Percentiles rank a stretch among this genome's conserved stretches.
Evolutionary conservation across 2,888 invertebrate genomes (phyloP).

Genomic region (Subacronicta megacephala): DNA sequence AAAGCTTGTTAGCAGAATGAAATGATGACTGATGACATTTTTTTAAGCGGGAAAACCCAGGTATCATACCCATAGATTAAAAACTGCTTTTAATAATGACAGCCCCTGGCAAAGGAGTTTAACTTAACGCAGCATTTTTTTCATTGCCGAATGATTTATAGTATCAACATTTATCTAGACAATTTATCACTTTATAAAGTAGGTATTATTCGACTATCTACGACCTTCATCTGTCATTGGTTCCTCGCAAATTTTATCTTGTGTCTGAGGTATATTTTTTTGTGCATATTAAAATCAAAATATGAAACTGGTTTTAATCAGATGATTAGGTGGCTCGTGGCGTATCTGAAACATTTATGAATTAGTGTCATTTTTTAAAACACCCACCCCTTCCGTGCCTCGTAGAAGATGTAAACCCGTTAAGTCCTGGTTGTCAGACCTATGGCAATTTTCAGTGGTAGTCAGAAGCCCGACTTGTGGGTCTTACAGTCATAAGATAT

Average conservation of each 20-base stretch:
- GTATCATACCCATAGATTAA: slow-evolving; percentile 4
- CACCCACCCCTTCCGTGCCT: too few species aligned
- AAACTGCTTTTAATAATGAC: slow-evolving; percentile 21
- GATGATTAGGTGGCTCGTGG: too few species aligned
- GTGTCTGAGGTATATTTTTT: neutral
- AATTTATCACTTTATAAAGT: slow-evolving; percentile 44
- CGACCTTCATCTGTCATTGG: slow-evolving; percentile 53
- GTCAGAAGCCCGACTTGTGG: too few species aligned
- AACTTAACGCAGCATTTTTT: slow-evolving; percentile 23
- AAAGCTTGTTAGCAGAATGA: too few species aligned
- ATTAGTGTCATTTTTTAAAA: too few species aligned
- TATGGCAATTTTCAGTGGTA: too few species aligned
- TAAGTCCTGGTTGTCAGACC: too few species aligned
- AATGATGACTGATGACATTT: neutral
- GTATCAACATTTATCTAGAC: slow-evolving; percentile 46
- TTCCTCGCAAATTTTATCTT: slow-evolving; percentile 35
- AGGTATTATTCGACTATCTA: slow-evolving; percentile 35
- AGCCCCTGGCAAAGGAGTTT: slow-evolving; percentile 20
- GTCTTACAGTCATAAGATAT: too few species aligned
- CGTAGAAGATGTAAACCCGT: too few species aligned
- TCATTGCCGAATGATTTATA: slow-evolving; percentile 48
- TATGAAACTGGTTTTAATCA: too few species aligned
- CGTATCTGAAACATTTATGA: too few species aligned
- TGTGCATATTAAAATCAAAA: neutral
- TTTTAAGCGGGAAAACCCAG: neutral